These are phyloP conservation scores for Eulemur macaco DNA, from an alignment of 2,113 vertebrate species.

Conservation along the genomic window DNA sequence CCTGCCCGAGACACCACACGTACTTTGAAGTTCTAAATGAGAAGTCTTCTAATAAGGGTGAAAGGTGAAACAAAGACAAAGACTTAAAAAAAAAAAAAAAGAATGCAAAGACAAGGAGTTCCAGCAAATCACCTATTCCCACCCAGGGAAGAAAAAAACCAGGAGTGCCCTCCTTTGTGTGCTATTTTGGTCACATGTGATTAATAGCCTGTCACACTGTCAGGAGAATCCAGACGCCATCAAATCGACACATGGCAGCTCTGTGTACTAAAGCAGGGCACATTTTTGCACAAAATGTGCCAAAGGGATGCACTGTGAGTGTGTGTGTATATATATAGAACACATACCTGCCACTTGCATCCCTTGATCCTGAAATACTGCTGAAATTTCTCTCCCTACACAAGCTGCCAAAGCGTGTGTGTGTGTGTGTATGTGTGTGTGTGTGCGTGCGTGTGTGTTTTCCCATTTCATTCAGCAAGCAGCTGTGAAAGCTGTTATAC, in stretches of 20 bases:
- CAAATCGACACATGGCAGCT: not conserved
- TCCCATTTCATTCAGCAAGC: conserved; percentile 69
- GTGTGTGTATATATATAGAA: not conserved
- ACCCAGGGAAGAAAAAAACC: conserved; percentile 8
- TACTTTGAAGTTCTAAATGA: conserved; percentile 49
- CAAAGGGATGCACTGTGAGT: not conserved
- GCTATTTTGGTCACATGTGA: conserved; percentile 74
- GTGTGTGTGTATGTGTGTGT: conserved; percentile 19
- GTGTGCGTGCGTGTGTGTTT: conserved; percentile 11
- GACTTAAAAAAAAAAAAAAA: conserved; percentile 17
- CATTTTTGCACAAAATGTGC: not conserved
- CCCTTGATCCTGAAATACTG: conserved; percentile 68
- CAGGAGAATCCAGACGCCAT: conserved; percentile 54
- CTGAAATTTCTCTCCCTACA: conserved; percentile 60
- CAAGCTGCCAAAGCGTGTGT: conserved; percentile 5
- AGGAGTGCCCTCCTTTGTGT: conserved; percentile 57
- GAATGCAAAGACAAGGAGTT: conserved; percentile 6
- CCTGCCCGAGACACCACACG: not conserved
- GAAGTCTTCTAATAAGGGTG: conserved; percentile 20
- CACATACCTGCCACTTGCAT: conserved; percentile 35
- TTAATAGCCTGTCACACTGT: conserved; percentile 60
- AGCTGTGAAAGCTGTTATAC: conserved; percentile 74
- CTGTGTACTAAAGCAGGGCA: not conserved
- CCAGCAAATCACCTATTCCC: conserved; percentile 25
- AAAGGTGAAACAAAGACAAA: conserved; percentile 66